Percentiles rank a stretch among this genome's conserved stretches.
Evolutionary conservation across 2,888 invertebrate genomes (phyloP).

Genomic region (Agelastica alni): DNA sequence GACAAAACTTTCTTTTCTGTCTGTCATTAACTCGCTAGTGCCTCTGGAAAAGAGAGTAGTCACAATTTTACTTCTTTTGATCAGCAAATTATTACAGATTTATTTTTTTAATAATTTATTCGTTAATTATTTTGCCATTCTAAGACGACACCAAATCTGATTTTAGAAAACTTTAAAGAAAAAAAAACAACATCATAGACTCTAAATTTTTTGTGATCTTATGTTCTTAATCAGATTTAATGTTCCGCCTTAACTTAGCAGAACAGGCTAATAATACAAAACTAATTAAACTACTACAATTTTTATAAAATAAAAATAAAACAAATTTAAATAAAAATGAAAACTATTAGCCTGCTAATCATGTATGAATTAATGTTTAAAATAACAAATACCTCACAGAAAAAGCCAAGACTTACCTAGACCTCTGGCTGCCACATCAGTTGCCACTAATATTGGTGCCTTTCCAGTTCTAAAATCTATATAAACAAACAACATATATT

Average conservation of each 20-base stretch:
- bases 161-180: too few species aligned
- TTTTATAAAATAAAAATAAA: conserved; percentile 22
- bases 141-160: not conserved
- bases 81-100: conserved; percentile 16
- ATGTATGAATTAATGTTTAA: conserved; percentile 28
- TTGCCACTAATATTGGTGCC: conserved; percentile 88
- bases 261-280: conserved; percentile 49
- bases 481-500: too few species aligned
- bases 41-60: conserved; percentile 58
- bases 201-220: too few species aligned
- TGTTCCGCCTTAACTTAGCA: conserved; percentile 1
- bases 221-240: too few species aligned
- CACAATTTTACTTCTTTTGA: conserved; percentile 52
- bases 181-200: too few species aligned
- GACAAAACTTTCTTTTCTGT: conserved; percentile 44
- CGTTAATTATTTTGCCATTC: not conserved
- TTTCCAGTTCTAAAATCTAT: conserved; percentile 83
- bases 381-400: not conserved
- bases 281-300: conserved; percentile 20
- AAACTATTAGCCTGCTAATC: conserved; percentile 50
- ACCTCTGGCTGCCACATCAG: conserved; percentile 93
- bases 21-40: conserved; percentile 56
- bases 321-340: conserved; percentile 34
- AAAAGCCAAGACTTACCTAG: conserved; percentile 75
- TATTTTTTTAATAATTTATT: conserved; percentile 29